These are phyloP conservation scores for Steinernema feltiae DNA, from an alignment of 1,140 invertebrate species.

Conservation along the genomic window DNA sequence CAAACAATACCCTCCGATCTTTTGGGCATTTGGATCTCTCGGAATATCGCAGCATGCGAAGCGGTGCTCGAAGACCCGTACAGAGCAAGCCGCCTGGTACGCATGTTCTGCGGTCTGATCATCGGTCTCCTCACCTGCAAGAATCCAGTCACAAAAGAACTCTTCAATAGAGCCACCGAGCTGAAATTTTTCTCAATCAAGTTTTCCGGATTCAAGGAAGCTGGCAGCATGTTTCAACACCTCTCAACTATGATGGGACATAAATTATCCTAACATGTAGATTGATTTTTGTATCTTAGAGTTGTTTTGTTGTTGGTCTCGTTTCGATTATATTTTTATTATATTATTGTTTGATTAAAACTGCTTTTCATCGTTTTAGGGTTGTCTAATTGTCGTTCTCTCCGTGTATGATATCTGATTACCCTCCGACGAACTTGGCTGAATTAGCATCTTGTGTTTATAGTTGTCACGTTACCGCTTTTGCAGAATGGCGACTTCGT, in stretches of 20 bases:
- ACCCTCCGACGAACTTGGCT: too few relatives aligned
- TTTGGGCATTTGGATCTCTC: background rate
- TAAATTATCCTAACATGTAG: background rate
- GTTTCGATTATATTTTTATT: background rate
- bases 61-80: background rate
- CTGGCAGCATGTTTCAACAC: background rate
- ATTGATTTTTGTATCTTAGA: background rate
- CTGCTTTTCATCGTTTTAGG: background rate
- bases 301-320: background rate
- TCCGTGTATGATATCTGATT: too few relatives aligned
- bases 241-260: slow-evolving; percentile 3
- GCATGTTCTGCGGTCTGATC: slow-evolving; percentile 5
- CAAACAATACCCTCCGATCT: background rate
- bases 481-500: slow-evolving; percentile 17
- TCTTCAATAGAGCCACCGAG: background rate
- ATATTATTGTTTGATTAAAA: background rate
- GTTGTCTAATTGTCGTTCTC: too few relatives aligned
- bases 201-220: slow-evolving; percentile 4
- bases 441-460: too few relatives aligned
- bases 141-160: background rate
- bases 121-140: background rate
- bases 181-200: background rate
- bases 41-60: background rate
- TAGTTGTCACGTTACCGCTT: background rate
- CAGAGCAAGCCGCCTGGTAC: slow-evolving; percentile 1